These are phyloP conservation scores for Sebastiscus tertius DNA, from an alignment of 2,797 vertebrate genomes.

Conservation along the genomic window DNA sequence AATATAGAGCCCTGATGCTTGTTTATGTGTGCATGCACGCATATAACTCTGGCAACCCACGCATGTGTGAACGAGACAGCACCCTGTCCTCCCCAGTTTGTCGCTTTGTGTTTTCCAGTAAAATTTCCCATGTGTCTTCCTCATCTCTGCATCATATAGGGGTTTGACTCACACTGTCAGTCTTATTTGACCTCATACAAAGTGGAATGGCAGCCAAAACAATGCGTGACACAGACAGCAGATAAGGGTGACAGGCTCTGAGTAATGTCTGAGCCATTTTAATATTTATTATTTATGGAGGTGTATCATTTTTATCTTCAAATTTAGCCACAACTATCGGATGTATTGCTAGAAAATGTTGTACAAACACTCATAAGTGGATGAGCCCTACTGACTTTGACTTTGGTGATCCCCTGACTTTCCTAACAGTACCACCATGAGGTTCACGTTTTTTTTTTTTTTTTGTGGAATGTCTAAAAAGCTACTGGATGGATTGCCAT, in stretches of 20 bases:
- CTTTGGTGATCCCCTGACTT: no score
- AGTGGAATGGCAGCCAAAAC: conserved; percentile 9
- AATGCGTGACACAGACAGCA: not conserved
- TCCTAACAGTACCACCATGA: no score
- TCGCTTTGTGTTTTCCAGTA: conserved; percentile 36
- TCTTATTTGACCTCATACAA: not conserved
- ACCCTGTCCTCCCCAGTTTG: not conserved
- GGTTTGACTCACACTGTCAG: conserved; percentile 50
- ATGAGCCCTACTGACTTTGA: not conserved
- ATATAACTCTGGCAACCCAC: not conserved
- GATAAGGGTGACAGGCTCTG: not conserved
- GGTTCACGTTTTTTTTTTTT: no score
- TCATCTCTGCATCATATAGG: not conserved
- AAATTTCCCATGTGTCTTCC: not conserved
- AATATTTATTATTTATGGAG: not conserved
- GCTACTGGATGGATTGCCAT: not conserved
- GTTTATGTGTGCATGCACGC: not conserved
- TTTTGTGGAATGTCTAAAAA: not conserved
- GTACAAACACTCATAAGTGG: not conserved
- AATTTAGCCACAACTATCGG: not conserved
- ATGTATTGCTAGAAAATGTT: accelerated
- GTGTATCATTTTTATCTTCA: not conserved
- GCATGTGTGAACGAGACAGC: not conserved
- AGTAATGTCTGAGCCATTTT: not conserved
- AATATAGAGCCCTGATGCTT: not conserved